Evolutionary conservation across 2,888 invertebrate species (phyloP).

Genomic region (Calliphora vomitoria): DNA sequence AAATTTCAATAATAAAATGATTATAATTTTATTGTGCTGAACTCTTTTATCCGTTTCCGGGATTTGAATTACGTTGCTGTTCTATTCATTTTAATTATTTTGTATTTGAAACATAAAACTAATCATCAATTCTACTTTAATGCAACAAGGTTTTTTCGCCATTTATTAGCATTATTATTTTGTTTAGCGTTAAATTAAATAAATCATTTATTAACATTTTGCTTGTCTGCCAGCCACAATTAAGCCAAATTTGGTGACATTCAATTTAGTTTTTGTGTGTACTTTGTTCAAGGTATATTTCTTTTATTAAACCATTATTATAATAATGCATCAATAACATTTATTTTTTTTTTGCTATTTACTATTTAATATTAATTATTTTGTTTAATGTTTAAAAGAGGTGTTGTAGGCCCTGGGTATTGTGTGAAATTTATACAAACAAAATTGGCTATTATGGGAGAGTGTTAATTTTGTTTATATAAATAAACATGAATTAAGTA

Average conservation of each 20-base stretch:
- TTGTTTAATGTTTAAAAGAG: not conserved
- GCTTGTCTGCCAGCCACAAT: conserved; percentile 23
- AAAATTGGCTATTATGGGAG: too few relatives aligned
- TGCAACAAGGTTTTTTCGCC: not conserved
- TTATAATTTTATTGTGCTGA: not conserved
- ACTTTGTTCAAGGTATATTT: conserved; percentile 37
- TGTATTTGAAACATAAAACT: not conserved
- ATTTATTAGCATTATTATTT: conserved; percentile 21
- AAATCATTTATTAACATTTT: conserved; percentile 14
- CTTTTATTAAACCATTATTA: not conserved
- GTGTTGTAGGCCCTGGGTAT: not conserved
- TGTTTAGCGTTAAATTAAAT: conserved; percentile 6
- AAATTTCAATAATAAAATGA: too few relatives aligned
- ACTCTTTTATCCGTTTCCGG: not conserved
- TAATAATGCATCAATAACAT: not conserved
- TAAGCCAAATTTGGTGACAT: conserved; percentile 42
- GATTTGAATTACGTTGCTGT: not conserved
- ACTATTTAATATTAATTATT: not conserved
- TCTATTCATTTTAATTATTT: not conserved
- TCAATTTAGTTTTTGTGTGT: not conserved
- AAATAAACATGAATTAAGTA: too few relatives aligned
- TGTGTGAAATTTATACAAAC: too few relatives aligned
- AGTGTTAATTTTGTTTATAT: too few relatives aligned
- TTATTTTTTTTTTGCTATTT: too few relatives aligned
- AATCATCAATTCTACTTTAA: not conserved